These are phyloP conservation scores for Lepus americanus DNA, from an alignment of 2,113 vertebrate species.

Conservation along the genomic window DNA sequence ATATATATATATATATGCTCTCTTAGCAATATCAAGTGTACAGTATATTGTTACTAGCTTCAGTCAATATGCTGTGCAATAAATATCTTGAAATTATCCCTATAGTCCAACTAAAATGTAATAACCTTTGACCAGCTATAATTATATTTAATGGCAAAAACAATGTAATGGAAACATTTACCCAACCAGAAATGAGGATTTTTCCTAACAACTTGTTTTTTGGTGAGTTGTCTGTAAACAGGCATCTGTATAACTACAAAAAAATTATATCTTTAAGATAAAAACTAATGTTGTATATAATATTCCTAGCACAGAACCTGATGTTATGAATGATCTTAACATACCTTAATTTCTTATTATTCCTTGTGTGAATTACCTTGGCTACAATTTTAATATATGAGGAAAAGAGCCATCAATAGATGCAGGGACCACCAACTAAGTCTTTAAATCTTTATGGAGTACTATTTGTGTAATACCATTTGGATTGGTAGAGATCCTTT, in stretches of 20 bases:
- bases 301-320: background rate
- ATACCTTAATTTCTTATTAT: background rate
- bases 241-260: background rate
- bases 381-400: constrained; percentile 12
- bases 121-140: background rate
- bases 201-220: background rate
- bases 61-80: background rate
- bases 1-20: too few relatives aligned
- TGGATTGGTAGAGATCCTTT: constrained; percentile 4
- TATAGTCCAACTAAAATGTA: background rate
- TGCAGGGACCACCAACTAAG: constrained; percentile 29
- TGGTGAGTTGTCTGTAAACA: background rate
- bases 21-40: background rate
- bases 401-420: background rate
- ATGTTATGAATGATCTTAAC: background rate
- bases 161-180: background rate
- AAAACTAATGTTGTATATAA: background rate
- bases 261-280: background rate
- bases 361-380: background rate
- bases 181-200: background rate
- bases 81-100: background rate
- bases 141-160: background rate
- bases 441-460: constrained; percentile 28
- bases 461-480: constrained; percentile 1
- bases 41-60: background rate